Conservation (phyloP, 2,113 vertebrate genomes). For the Eptesicus fuscus region DNA sequence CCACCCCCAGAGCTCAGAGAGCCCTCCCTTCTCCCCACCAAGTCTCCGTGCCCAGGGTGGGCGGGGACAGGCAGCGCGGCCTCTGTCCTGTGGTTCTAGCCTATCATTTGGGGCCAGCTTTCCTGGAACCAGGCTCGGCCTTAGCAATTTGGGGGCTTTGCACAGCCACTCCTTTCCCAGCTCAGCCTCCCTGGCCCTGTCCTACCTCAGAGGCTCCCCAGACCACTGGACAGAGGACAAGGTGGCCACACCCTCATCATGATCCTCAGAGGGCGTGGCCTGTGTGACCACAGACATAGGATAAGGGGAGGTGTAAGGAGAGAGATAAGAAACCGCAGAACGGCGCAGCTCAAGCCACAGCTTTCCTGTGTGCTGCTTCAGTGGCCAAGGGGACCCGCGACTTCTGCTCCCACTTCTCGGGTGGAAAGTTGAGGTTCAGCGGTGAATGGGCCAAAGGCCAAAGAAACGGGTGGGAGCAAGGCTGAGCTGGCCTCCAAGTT, state of each 20-base stretch:
- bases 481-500: not conserved
- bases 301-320: not conserved
- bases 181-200: not conserved
- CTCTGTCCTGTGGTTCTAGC: constrained; percentile 60
- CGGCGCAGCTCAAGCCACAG: accelerated
- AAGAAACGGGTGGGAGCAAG: not conserved
- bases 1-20: not conserved
- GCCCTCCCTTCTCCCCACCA: not conserved
- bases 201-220: not conserved
- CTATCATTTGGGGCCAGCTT: constrained; percentile 74
- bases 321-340: not conserved
- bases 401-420: not conserved
- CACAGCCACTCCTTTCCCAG: constrained; percentile 31
- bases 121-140: constrained; percentile 67
- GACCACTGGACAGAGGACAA: not conserved
- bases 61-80: constrained; percentile 20
- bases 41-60: constrained; percentile 45
- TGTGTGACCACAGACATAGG: not conserved
- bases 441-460: not conserved
- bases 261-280: not conserved
- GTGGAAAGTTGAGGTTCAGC: not conserved
- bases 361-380: not conserved
- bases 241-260: not conserved
- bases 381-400: accelerated
- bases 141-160: constrained; percentile 68